Percentiles rank a stretch among this genome's conserved stretches.
Evolutionary conservation across 2,888 invertebrate genomes (phyloP).

Genomic region (Rhagophthalmus giganteus): DNA sequence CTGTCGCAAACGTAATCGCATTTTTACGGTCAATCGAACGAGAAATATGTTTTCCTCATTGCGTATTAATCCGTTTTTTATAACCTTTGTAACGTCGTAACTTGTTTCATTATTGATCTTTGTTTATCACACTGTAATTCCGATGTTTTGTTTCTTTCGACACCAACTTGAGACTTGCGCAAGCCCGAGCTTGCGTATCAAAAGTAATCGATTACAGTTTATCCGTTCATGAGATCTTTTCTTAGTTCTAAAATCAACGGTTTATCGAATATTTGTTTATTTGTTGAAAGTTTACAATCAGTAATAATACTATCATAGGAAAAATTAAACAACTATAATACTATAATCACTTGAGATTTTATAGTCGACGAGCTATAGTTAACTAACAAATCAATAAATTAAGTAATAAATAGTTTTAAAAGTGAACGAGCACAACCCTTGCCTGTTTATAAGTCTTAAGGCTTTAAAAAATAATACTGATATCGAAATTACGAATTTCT

Average conservation of each 20-base stretch:
- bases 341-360: slow-evolving; percentile 14
- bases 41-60: too few species aligned
- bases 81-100: too few species aligned
- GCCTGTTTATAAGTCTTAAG: slow-evolving; percentile 15
- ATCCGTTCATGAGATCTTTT: slow-evolving; percentile 1
- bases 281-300: background rate
- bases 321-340: slow-evolving; percentile 13
- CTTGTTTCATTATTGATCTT: background rate
- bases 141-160: too few species aligned
- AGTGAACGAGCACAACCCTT: slow-evolving; percentile 26
- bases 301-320: background rate
- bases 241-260: background rate
- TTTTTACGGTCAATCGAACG: too few species aligned
- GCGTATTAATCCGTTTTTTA: too few species aligned
- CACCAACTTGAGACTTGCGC: too few species aligned
- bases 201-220: background rate
- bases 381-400: slow-evolving; percentile 12
- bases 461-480: slow-evolving; percentile 22
- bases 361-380: slow-evolving; percentile 13
- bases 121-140: background rate
- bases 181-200: too few species aligned
- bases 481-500: slow-evolving; percentile 4
- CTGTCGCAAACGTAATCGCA: too few species aligned
- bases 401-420: slow-evolving; percentile 16
- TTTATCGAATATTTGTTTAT: background rate